These are phyloP conservation scores for Tryphoninae sp. DNA, from an alignment of 2,888 invertebrate species.

Conservation along the genomic window DNA sequence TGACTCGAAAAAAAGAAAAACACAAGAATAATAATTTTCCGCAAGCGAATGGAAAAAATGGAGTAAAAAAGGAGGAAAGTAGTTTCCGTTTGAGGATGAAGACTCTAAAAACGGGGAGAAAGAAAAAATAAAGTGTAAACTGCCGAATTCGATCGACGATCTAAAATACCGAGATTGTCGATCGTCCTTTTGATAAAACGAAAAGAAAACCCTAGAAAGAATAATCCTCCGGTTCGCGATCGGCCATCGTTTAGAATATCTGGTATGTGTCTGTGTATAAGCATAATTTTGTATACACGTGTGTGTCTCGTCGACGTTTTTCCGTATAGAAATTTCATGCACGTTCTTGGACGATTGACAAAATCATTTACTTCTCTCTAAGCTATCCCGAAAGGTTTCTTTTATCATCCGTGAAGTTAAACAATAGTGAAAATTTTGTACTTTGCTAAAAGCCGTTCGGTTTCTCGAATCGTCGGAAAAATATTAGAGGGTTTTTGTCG, in stretches of 20 bases:
- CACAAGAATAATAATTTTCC: too few relatives aligned
- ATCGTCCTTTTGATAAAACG: background rate
- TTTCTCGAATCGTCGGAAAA: constrained; percentile 35
- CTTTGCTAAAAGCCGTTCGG: constrained; percentile 66
- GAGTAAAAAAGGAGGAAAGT: too few relatives aligned
- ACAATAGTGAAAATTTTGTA: constrained; percentile 76
- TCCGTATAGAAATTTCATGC: background rate
- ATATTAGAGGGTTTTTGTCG: background rate
- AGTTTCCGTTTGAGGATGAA: too few relatives aligned
- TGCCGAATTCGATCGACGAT: background rate
- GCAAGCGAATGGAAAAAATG: too few relatives aligned
- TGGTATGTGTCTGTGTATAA: background rate
- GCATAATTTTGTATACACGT: too few relatives aligned
- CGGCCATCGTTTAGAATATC: constrained; percentile 46
- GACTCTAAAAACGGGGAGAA: background rate
- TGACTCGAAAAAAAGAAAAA: background rate
- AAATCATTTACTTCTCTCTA: constrained; percentile 57
- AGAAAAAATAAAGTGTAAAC: constrained; percentile 9
- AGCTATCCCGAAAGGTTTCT: constrained; percentile 48
- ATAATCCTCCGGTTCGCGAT: constrained; percentile 20
- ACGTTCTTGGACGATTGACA: background rate
- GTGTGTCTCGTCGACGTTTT: background rate
- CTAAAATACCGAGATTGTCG: background rate
- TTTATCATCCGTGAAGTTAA: constrained; percentile 57
- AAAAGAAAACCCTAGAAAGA: background rate